Base-by-base conservation (phyloP, 2,888 invertebrate genomes). In the Tricholauxania praeusta region DNA sequence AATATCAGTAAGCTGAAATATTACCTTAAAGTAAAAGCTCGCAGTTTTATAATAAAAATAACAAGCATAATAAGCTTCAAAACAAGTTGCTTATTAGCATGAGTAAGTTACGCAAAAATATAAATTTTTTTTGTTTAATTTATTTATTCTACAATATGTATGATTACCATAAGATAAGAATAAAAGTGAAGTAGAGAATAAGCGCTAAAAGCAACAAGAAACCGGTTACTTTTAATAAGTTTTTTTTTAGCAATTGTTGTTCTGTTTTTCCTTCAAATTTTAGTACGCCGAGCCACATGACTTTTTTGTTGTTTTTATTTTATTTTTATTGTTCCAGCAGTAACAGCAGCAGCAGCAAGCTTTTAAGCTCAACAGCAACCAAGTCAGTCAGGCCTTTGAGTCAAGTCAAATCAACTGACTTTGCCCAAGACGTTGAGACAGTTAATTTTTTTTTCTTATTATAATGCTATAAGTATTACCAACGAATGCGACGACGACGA, bases 241-340 rank as follows among this genome's bases (percentile, higher is more conserved):
- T 39, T 39, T 39, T 39, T 39, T 32, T 32, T 39, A 28, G 1
- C 15, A 22, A 51, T 19, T 49, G 19, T 47, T 48, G 63, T 47
- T 53, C 15, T 17, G 52, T 52, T 28, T 60, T 60, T 69, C 60
- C 60, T 69, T 69, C 52, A 49, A 57, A 49, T 22, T 32, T 12
- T 28, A 66, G 66, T 60, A 28, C 60, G 62, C 52, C 62, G 69
- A 69, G 62, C 60, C 51, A 62, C 14, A 28, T 17, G 17, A 70
- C 57, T 68, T 74, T 66, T 66, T 49, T 55, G 55, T 72, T 52
- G 52, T 77, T 55, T n/a, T 72, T 51, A 55, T 28, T 28, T 57
- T 68, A 57, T 71, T 71, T 59, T 68, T 65, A 32, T 73, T 72
- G 57, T 71, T 74, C 76, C 79, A 71, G 75, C 76, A 75, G 76